Conservation (phyloP, 2,797 vertebrate genomes). For the Bradypus variegatus region DNA sequence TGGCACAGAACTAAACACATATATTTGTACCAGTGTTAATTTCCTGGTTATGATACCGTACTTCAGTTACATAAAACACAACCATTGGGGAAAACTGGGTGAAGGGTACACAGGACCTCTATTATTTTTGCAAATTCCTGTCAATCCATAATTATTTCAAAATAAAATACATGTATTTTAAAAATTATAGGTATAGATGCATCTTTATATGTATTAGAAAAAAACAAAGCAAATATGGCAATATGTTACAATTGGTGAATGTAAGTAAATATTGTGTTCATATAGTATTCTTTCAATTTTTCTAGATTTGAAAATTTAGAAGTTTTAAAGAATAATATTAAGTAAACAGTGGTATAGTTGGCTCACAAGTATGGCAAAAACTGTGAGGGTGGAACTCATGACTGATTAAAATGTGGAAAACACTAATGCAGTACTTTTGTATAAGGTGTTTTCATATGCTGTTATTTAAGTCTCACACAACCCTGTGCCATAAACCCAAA, state of each 20-base stretch:
- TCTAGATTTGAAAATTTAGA: not conserved
- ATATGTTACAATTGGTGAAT: not conserved
- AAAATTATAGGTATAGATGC: not conserved
- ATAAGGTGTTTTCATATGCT: not conserved
- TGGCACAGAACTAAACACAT: not conserved
- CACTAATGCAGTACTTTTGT: not conserved
- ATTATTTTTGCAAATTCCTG: not conserved
- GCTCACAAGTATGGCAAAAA: not conserved
- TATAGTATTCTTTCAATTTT: not conserved
- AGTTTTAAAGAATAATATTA: not conserved
- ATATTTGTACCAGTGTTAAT: not conserved
- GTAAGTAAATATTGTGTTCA: not conserved
- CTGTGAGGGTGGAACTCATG: not conserved
- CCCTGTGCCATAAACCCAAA: not conserved
- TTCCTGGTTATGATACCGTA: not conserved
- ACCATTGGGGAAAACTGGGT: not conserved
- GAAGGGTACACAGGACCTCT: not conserved
- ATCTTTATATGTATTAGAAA: not conserved
- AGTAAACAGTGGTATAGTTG: not conserved
- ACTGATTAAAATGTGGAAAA: slow-evolving; percentile 15
- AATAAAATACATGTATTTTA: not conserved
- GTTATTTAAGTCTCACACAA: not conserved
- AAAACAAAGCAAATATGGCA: not conserved
- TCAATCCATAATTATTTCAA: slow-evolving; percentile 27
- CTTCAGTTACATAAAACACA: slow-evolving; percentile 1